Evolutionary conservation across 1,140 invertebrate species (phyloP), one percentile per base, ranked within the genome.

Genomic region (Sitodiplosis mosellana): DNA sequence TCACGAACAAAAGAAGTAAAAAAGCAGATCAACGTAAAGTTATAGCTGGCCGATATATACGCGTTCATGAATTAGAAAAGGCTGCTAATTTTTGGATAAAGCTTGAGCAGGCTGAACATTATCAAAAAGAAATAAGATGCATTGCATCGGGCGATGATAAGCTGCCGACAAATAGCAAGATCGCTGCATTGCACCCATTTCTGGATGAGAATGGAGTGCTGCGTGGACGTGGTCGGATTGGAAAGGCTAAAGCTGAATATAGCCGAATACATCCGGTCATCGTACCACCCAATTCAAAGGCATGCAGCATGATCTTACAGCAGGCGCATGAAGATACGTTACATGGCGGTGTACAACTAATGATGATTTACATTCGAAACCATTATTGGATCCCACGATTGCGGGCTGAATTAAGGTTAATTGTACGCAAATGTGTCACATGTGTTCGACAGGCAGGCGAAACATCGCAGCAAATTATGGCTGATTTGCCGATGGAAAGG

Each of bases 141-240:
- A n/a, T n/a, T n/a, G n/a, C n/a, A n/a, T n/a, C n/a, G n/a, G n/a
- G n/a, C n/a, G n/a, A n/a, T n/a, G n/a, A n/a, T n/a, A n/a, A n/a
- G n/a, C n/a, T n/a, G n/a, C 27, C 27, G 2, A 12, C 3, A 3
- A 12, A 12, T 22, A 33, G 21, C 33, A 15, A 7, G 6, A 7
- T 45, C 2, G 2, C 15, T 10, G 6, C 15, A 45, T 18, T 44
- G 14, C 5, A 12, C 2, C 52, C 49, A 17, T 54, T 58, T 48
- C 14, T 53, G 14, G 50, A 53, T 51, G 14, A 42, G 40, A 12
- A 17, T 19, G 2, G 51, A 48, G n/a, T 56, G 1, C 15, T 69
- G 21, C 54, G 64, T 41, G 66, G 69, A 22, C 63, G 67, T n/a
- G 65, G 68, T 11, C 51, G 66, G 41, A 48, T 68, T 1, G 14